These are phyloP conservation scores for Pangasianodon gigas DNA, from an alignment of 2,113 vertebrate species.

Conservation along the genomic window DNA sequence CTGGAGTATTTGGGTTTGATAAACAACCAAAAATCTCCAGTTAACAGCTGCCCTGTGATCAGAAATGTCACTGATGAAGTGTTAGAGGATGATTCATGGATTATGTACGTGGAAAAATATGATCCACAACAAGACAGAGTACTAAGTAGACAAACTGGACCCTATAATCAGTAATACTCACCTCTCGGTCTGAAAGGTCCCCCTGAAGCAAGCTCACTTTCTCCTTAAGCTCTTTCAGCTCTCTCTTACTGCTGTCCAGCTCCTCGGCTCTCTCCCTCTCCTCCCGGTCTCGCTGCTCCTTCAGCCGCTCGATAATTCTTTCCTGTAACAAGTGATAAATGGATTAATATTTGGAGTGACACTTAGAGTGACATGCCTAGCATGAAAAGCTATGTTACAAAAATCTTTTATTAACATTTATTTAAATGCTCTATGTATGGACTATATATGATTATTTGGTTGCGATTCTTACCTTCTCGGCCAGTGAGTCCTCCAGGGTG, in stretches of 20 bases:
- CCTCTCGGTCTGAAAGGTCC: constrained; percentile 97
- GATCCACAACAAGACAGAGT: neutral
- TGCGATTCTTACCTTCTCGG: constrained; percentile 82
- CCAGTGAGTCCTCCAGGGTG: constrained; percentile 93
- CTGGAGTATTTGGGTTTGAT: neutral
- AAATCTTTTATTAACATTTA: neutral
- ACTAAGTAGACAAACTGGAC: neutral
- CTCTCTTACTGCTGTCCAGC: constrained; percentile 91
- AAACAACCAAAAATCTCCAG: neutral
- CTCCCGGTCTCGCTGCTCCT: constrained; percentile 94
- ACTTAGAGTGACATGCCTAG: neutral
- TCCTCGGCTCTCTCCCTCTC: constrained; percentile 95
- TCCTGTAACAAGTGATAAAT: constrained; percentile 68
- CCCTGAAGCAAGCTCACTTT: constrained; percentile 91
- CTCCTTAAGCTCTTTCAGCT: constrained; percentile 94
- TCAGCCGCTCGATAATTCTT: constrained; percentile 94
- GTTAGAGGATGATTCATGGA: neutral
- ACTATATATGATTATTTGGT: neutral
- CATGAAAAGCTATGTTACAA: neutral
- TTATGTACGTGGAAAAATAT: neutral
- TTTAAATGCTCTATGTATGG: neutral
- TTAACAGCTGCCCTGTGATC: neutral
- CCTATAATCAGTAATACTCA: constrained; percentile 58
- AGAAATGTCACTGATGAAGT: neutral
- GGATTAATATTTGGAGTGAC: constrained; percentile 11